Base-by-base conservation (phyloP, 1,140 invertebrate species). In the Drosophila lacertosa region DNA sequence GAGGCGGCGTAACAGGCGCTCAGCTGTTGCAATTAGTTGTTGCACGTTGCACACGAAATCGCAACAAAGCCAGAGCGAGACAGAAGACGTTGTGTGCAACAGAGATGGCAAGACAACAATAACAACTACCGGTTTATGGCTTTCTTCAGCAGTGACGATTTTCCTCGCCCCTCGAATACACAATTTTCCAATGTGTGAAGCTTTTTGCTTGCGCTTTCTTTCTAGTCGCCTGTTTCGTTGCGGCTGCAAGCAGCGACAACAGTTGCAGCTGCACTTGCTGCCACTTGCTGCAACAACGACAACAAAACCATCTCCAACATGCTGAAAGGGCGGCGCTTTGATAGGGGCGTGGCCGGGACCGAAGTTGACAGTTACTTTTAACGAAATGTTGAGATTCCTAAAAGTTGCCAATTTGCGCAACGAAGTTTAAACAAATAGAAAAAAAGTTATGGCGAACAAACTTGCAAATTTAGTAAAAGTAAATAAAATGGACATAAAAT, bases 151-250 rank as follows among this genome's bases (percentile, higher is more conserved):
- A 26, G 44, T 29, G 57, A 37, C 53, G 54, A 44, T 84, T 74
- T 47, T 40, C 58, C 35, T n/a, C 42, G 18, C 24, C 39, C 3
- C 40, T 9, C 5, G 0, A 5, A 15, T 3, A 9, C 11, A n/a
- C 18, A 51, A 39, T 32, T 40, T 40, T 26, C 29, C 48, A 57
- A 18, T 47, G 42, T 55, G 50, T 68, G 58, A 13, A 63, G 71
- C 59, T 63, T 84, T 63, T 55, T 51, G 81, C 82, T 76, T 88
- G 69, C 67, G 77, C 77, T 88, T 88, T 88, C 81, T 86, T 86
- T 76, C 81, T 86, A 74, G 54, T 88, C 82, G 82, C 81, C 80
- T 84, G 80, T 80, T 86, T 84, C 67, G 53, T 32, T 72, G 80
- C 73, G 44, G 44, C 73, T 62, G 68, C 65, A 53, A 58, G n/a